These are phyloP conservation scores for Agonum fuliginosum DNA, from an alignment of 2,888 invertebrate genomes.

Conservation along the genomic window DNA sequence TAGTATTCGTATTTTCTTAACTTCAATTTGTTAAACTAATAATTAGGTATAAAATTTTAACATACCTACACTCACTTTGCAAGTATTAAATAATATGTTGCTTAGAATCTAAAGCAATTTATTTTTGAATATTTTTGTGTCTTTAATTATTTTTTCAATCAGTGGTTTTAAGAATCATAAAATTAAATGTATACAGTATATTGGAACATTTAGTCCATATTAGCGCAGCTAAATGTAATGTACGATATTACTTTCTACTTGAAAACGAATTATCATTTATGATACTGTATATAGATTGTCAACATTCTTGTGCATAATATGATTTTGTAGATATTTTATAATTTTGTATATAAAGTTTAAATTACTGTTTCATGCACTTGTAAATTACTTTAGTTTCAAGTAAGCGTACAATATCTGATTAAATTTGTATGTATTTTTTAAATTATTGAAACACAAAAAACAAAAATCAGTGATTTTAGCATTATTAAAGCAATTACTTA, in stretches of 20 bases:
- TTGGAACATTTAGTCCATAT: not conserved
- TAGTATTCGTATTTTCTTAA: constrained; percentile 44
- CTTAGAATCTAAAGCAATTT: constrained; percentile 17
- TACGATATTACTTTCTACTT: constrained; percentile 16
- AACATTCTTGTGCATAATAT: constrained; percentile 24
- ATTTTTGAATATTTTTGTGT: constrained; percentile 11
- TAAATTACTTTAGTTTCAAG: constrained; percentile 46
- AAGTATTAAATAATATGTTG: constrained; percentile 4
- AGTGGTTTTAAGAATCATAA: constrained; percentile 5
- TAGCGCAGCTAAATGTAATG: constrained; percentile 37
- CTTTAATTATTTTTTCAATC: not conserved
- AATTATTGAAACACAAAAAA: constrained; percentile 1
- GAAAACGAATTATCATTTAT: constrained; percentile 23
- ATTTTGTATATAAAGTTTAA: constrained; percentile 48
- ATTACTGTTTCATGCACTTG: constrained; percentile 45
- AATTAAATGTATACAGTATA: constrained; percentile 17
- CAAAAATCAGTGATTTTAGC: constrained; percentile 16
- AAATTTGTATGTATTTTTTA: constrained; percentile 21
- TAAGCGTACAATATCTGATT: constrained; percentile 15
- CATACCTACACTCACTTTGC: not conserved
- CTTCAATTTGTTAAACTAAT: constrained; percentile 28
- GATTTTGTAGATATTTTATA: constrained; percentile 47
- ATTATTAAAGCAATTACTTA: constrained; percentile 36
- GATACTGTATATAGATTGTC: constrained; percentile 28
- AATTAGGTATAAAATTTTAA: constrained; percentile 10